Evolutionary conservation across 2,888 invertebrate species (phyloP), one percentile per base, ranked within the genome.

Genomic region (Agonopterix subpropinquella): DNA sequence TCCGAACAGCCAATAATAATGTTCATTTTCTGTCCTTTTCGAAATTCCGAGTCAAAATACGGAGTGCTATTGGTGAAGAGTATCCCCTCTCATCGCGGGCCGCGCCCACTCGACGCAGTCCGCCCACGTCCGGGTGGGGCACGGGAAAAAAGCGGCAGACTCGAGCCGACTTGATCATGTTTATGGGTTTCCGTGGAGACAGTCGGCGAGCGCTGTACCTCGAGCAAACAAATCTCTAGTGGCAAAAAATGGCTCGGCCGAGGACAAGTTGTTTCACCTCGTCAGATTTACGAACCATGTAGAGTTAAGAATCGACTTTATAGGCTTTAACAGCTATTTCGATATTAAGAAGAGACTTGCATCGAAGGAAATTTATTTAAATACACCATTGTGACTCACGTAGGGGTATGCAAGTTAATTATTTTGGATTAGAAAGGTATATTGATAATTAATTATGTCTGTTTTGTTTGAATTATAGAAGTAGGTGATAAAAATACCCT

Each of bases 131-230:
- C 64, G 67, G 68, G 75, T 73, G 76, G 79, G 80, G 80, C 72
- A 72, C 70, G 57, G 68, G 77, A 79, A 84, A 82, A 85, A 83
- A 86, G 82, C 80, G 84, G 81, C 77, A 80, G 77, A 83, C 77
- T 79, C 76, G 75, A 72, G 62, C 69, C 67, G 80, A 73, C 79
- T 80, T 70, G 83, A 75, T 80, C 82, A 86, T 85, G 86, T 88
- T 89, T 88, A 88, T 88, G 87, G 83, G 81, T 81, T 84, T 85
- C 80, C 80, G 80, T 72, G 78, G 85, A 84, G 83, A 81, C 84
- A 81, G 81, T 79, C 79, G 75, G 75, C 77, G 74, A 77, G 77
- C 77, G 67, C 75, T 73, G 77, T 78, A 75, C 75, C 72, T 68
- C 76, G 75, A 64, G 68, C 78, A 80, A 87, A 86, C 87, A 87